Percentiles rank a stretch among this genome's conserved stretches.
phyloP scores from a whole-genome alignment of 2,797 vertebrate genomes.

The Sebastes itinus region DNA sequence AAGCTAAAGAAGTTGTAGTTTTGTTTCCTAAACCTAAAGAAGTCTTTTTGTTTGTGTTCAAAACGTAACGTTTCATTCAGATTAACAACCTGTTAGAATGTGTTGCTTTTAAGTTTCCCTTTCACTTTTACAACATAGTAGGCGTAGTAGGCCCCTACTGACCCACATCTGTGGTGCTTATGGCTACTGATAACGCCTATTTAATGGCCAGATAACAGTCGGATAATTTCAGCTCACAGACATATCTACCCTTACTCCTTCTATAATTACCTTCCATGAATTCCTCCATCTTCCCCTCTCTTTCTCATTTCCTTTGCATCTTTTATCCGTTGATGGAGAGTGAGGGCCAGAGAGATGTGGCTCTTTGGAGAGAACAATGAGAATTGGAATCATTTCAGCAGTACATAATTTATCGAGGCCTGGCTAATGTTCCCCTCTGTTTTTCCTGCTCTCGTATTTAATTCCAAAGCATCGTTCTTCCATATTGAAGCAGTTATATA shows the following conservation, averaged over 20 bases:
- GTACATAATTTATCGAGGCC: slow-evolving; percentile 59
- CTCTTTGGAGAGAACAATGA: slow-evolving; percentile 59
- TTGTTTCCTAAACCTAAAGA: too few relatives aligned
- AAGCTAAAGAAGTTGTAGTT: too few relatives aligned
- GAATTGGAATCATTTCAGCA: slow-evolving; percentile 52
- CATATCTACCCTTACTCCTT: neutral
- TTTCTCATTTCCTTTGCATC: slow-evolving; percentile 8
- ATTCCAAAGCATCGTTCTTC: slow-evolving; percentile 3
- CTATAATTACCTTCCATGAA: slow-evolving; percentile 28
- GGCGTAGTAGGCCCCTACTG: too few relatives aligned
- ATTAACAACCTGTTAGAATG: too few relatives aligned
- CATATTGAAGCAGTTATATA: neutral
- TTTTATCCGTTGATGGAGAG: slow-evolving; percentile 22
- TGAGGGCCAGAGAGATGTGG: slow-evolving; percentile 19
- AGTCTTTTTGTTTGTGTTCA: too few relatives aligned
- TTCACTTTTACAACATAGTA: too few relatives aligned
- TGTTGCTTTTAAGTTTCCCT: too few relatives aligned
- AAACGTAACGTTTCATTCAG: too few relatives aligned
- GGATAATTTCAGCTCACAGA: neutral
- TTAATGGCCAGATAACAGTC: too few relatives aligned
- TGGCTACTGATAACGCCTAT: too few relatives aligned
- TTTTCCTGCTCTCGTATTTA: slow-evolving; percentile 3
- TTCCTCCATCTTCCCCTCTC: neutral
- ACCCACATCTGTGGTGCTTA: too few relatives aligned
- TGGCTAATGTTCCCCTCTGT: slow-evolving; percentile 27